Conservation (phyloP, 2,888 invertebrate species). For the Acleris cristana region DNA sequence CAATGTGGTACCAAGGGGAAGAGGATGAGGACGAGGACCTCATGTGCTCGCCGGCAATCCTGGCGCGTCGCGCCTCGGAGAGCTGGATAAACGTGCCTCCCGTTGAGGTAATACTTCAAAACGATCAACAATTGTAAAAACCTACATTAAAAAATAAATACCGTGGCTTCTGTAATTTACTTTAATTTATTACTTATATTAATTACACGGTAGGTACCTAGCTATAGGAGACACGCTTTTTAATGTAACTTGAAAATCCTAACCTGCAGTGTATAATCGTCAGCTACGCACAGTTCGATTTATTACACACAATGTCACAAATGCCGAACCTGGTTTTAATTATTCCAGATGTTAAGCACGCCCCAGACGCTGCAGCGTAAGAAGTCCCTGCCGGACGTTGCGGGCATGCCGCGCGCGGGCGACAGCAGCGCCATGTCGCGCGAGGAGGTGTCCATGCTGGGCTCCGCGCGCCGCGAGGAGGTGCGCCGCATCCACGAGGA, state of each 20-base stretch:
- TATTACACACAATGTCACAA: background rate
- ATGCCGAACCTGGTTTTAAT: slow-evolving; percentile 5
- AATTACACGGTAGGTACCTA: too few species aligned
- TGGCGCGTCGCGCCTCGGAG: slow-evolving; percentile 93
- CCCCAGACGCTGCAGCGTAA: slow-evolving; percentile 93
- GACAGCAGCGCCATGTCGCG: slow-evolving; percentile 94
- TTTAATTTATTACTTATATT: too few species aligned
- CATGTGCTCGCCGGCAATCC: slow-evolving; percentile 93
- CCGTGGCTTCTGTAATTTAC: too few species aligned
- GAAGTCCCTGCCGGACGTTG: slow-evolving; percentile 98
- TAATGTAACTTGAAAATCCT: too few species aligned
- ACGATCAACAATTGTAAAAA: background rate
- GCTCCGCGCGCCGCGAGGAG: slow-evolving; percentile 97
- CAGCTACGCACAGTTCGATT: background rate
- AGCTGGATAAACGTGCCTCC: slow-evolving; percentile 96
- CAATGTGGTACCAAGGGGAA: slow-evolving; percentile 91
- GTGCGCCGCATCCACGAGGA: slow-evolving; percentile 95
- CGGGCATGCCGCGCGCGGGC: slow-evolving; percentile 90
- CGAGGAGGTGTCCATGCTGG: slow-evolving; percentile 97
- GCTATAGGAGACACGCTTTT: too few species aligned
- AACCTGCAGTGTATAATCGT: background rate
- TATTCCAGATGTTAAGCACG: slow-evolving; percentile 89
- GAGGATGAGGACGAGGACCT: slow-evolving; percentile 94
- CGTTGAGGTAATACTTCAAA: slow-evolving; percentile 88
- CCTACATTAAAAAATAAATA: background rate